Evolutionary conservation across 1,140 invertebrate species (phyloP).

Genomic region (Drosophila mojavensis): DNA sequence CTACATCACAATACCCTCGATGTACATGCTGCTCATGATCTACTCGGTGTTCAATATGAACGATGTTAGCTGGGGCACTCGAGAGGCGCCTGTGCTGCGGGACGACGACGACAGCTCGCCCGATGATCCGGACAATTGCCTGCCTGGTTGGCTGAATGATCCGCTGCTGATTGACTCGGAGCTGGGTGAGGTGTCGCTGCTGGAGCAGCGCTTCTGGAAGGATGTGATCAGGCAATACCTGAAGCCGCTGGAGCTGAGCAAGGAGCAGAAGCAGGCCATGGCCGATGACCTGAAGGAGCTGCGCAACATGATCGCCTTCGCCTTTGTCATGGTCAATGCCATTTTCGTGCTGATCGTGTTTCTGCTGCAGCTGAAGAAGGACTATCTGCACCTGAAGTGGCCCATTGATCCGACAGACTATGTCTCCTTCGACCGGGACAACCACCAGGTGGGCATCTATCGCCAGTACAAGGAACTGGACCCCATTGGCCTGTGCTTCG

Average conservation of each 20-base stretch:
- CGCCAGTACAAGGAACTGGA: slow-evolving; percentile 88
- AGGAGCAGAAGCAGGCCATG: slow-evolving; percentile 86
- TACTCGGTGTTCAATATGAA: slow-evolving; percentile 96
- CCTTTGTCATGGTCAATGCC: slow-evolving; percentile 93
- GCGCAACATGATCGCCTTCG: slow-evolving; percentile 90
- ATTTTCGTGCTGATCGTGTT: slow-evolving; percentile 93
- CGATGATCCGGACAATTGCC: slow-evolving; percentile 57
- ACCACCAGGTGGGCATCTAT: slow-evolving; percentile 84
- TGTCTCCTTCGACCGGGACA: slow-evolving; percentile 86
- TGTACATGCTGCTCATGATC: slow-evolving; percentile 96
- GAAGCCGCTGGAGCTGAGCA: slow-evolving; percentile 88
- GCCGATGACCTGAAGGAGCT: slow-evolving; percentile 87
- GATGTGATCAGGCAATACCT: slow-evolving; percentile 90
- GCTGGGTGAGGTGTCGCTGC: slow-evolving; percentile 86
- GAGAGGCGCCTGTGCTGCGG: slow-evolving; percentile 86
- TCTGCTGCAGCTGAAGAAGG: slow-evolving; percentile 91
- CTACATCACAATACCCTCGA: slow-evolving; percentile 96
- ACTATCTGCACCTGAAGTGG: slow-evolving; percentile 89
- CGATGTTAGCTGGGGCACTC: slow-evolving; percentile 95
- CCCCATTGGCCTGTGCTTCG: slow-evolving; percentile 91
- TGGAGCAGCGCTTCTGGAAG: slow-evolving; percentile 90
- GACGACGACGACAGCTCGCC: slow-evolving; percentile 42
- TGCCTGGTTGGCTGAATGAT: slow-evolving; percentile 90
- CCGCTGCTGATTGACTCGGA: slow-evolving; percentile 87
- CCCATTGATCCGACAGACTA: slow-evolving; percentile 88